Evolutionary conservation across 2,113 vertebrate genomes (phyloP).

Genomic region (Urocitellus parryii): DNA sequence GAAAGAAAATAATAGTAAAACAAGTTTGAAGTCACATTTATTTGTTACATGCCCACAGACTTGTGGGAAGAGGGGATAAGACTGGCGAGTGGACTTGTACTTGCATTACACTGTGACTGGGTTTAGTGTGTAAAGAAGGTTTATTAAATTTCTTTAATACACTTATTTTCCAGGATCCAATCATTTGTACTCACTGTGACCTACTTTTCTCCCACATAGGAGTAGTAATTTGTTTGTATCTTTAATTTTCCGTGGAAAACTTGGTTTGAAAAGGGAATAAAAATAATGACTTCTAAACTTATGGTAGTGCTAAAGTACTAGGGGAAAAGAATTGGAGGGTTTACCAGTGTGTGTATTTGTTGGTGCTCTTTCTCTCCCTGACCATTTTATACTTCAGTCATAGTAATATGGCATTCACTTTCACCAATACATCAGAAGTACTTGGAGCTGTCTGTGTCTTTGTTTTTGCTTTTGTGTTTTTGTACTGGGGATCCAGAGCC

Average conservation of each 20-base stretch:
- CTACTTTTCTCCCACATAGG: background rate
- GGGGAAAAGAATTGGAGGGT: background rate
- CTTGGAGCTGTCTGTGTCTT: background rate
- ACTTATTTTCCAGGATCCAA: slow-evolving; percentile 25
- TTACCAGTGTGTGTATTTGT: background rate
- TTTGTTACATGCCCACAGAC: background rate
- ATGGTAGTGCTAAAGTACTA: background rate
- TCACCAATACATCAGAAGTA: background rate
- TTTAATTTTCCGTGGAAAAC: slow-evolving; percentile 34
- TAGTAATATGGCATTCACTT: background rate
- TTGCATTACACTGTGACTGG: background rate
- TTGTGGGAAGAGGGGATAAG: background rate
- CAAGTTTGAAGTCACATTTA: slow-evolving; percentile 15
- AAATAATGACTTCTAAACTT: background rate
- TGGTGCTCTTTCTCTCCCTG: background rate
- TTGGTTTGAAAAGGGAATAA: slow-evolving; percentile 47
- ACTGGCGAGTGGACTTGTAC: background rate
- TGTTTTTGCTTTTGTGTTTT: too few species aligned
- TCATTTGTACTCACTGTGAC: background rate
- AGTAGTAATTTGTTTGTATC: background rate
- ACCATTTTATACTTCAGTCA: background rate
- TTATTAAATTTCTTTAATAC: slow-evolving; percentile 19
- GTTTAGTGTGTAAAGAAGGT: background rate
- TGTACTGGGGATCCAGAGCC: too few species aligned
- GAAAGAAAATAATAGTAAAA: slow-evolving; percentile 42